Percentiles rank a stretch among this genome's conserved stretches.
phyloP scores from a whole-genome alignment of 2,888 invertebrate genomes.

The Chirona hameri region DNA sequence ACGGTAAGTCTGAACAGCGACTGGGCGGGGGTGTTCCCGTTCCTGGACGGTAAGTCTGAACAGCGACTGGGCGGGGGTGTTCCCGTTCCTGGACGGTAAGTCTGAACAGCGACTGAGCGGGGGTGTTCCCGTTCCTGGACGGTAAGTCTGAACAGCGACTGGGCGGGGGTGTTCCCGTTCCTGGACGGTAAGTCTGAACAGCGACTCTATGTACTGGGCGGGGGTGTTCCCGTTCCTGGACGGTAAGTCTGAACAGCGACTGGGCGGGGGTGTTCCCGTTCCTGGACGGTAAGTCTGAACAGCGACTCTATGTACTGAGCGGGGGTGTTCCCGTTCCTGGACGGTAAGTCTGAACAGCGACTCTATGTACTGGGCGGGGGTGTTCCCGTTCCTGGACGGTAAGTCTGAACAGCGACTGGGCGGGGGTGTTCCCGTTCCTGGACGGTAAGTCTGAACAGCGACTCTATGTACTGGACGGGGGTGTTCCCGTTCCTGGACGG shows the following conservation, averaged over 20 bases:
- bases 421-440: not conserved
- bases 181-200: not conserved
- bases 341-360: not conserved
- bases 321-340: not conserved
- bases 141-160: not conserved
- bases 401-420: not conserved
- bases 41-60: not conserved
- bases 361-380: not conserved
- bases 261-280: not conserved
- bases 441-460: not conserved
- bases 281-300: not conserved
- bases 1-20: not conserved
- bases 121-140: not conserved
- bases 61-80: not conserved
- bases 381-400: not conserved
- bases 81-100: not conserved
- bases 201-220: not conserved
- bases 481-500: not conserved
- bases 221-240: not conserved
- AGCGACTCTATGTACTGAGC: not conserved
- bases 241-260: not conserved
- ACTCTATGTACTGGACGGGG: not conserved
- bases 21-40: not conserved
- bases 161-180: not conserved
- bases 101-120: not conserved